Evolutionary conservation across 2,113 vertebrate genomes (phyloP).

Genomic region (Leuciscus idus): DNA sequence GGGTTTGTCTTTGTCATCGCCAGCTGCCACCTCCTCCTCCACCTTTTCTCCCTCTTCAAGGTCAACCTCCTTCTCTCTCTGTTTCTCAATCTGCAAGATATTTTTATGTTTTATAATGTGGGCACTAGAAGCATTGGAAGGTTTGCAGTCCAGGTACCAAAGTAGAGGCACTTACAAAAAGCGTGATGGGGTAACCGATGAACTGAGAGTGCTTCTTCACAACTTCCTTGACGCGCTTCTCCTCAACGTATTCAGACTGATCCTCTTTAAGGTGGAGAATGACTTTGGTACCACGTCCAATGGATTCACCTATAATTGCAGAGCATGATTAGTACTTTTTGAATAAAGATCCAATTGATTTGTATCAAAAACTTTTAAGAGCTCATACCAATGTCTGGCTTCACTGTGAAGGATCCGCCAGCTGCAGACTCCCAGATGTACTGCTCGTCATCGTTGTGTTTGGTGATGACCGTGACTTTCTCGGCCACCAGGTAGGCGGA

Average conservation of each 20-base stretch:
- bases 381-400: constrained; percentile 69
- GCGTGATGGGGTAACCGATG: constrained; percentile 83
- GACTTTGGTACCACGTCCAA: constrained; percentile 79
- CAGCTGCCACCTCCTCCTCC: constrained; percentile 75
- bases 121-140: neutral
- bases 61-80: constrained; percentile 91
- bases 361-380: neutral
- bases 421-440: constrained; percentile 82
- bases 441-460: constrained; percentile 84
- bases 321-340: neutral
- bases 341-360: neutral
- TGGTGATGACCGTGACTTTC: constrained; percentile 79
- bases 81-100: constrained; percentile 85
- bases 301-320: constrained; percentile 66
- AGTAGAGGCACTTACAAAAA: constrained; percentile 74
- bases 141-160: neutral
- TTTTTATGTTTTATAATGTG: neutral
- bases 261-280: constrained; percentile 81
- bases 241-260: constrained; percentile 79
- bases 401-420: constrained; percentile 82
- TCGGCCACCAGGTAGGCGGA: constrained; percentile 82
- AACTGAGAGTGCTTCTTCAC: constrained; percentile 86
- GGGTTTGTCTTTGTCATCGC: constrained; percentile 77
- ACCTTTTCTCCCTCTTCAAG: constrained; percentile 88
- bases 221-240: constrained; percentile 79